These are phyloP conservation scores for Craniophora ligustri DNA, from an alignment of 2,888 invertebrate species.

Conservation along the genomic window DNA sequence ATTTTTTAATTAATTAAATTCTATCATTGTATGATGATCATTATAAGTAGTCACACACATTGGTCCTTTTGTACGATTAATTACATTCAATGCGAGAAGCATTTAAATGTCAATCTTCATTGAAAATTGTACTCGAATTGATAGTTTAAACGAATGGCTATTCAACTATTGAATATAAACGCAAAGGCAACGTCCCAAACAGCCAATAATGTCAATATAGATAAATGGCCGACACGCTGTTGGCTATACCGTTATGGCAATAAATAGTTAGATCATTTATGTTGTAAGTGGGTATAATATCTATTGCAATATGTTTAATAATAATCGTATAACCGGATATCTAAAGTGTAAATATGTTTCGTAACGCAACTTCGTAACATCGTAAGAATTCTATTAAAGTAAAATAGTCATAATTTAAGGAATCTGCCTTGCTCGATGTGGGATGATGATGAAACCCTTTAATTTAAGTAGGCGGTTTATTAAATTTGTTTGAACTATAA, in stretches of 20 bases:
- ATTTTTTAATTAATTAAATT: not conserved
- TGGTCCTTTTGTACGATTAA: not conserved
- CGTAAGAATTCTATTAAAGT: conserved; percentile 7
- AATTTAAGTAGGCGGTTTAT: not conserved
- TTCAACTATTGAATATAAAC: conserved; percentile 33
- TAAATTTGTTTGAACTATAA: not conserved
- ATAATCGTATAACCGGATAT: conserved; percentile 25
- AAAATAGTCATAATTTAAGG: not conserved
- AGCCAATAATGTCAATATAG: conserved; percentile 42
- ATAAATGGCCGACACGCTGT: conserved; percentile 34
- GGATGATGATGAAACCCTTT: not conserved
- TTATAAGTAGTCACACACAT: not conserved
- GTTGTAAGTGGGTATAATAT: conserved; percentile 37
- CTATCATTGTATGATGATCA: not conserved
- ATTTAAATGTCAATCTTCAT: conserved; percentile 26
- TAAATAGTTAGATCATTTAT: conserved; percentile 42
- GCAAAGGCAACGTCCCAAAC: conserved; percentile 31
- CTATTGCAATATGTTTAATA: conserved; percentile 20
- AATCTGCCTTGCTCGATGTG: not conserved
- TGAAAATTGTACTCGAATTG: conserved; percentile 33
- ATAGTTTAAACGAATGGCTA: conserved; percentile 40
- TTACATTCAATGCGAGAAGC: not conserved
- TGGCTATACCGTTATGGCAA: conserved; percentile 20
- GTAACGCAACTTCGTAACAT: too few relatives aligned
- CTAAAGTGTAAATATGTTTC: too few relatives aligned